Evolutionary conservation across 2,888 invertebrate species (phyloP), one percentile per base, ranked within the genome.

Genomic region (Conistra vaccinii): DNA sequence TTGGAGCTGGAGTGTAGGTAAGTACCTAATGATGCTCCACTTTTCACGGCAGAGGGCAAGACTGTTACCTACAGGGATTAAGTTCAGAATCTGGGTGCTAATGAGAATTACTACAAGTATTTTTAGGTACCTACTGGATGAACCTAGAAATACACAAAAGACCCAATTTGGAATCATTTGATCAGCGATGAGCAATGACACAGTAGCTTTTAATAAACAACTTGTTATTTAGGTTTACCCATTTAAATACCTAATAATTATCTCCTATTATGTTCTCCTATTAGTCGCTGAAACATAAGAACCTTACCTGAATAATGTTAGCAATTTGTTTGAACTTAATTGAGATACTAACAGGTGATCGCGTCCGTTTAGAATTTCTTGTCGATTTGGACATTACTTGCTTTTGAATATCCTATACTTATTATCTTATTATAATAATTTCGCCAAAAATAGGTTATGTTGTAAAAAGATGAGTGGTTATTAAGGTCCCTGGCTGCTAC

Each of bases 391-490:
- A n/a, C n/a, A 20, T 58, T 45, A 39, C 1, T 66, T 39, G 23
- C 67, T 75, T 58, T 35, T 26, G 61, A 48, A 57, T 39, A 75
- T 12, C 23, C 7, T 51, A 42, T 4, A n/a, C n/a, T n/a, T n/a
- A n/a, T n/a, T n/a, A n/a, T n/a, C n/a, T 51, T 51, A 75, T 9
- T 60, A 77, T 39, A 69, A 55, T 14, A 48, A 78, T 51, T 78
- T 23, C 32, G 39, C n/a, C 14, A 14, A 51, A 78, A 58, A 63
- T 51, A 53, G 55, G 10, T n/a, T 45, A 2, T 35, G 26, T 35
- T 78, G 35, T 53, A 69, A 57, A 70, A 70, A 39, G 10, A 60
- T 51, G 3, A 17, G 32, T 5, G 10, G n/a, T n/a, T n/a, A n/a
- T n/a, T 32, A 23, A 29, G n/a, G 35, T 3, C 3, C 2, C 35